A percentile compares a stretch with the other conserved stretches of the same genome.
Evolutionary conservation across 2,113 vertebrate species (phyloP).

Genomic region (Myiopsitta monachus): DNA sequence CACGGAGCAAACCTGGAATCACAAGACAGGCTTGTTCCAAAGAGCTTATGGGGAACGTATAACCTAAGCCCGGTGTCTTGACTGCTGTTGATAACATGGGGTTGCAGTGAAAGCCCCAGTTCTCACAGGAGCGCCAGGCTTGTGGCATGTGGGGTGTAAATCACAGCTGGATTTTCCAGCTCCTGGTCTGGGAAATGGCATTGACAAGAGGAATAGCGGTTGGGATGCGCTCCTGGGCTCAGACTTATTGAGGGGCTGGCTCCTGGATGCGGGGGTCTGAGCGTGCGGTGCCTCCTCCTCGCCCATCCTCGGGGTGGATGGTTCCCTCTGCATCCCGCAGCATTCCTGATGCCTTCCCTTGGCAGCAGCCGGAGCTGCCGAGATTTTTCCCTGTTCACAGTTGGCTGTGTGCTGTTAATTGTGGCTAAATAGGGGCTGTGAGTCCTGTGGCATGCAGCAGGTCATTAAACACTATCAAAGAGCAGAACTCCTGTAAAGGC

Average conservation of each 20-base stretch:
- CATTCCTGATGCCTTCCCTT: neutral
- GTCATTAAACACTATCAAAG: slow-evolving; percentile 59
- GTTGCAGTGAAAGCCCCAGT: neutral
- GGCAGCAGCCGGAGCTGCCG: neutral
- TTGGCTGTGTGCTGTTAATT: slow-evolving; percentile 30
- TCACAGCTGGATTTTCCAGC: neutral
- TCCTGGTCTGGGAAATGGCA: neutral
- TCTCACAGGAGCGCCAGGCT: fast-evolving
- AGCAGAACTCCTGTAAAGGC: slow-evolving; percentile 3
- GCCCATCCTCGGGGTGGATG: neutral
- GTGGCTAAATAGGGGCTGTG: slow-evolving; percentile 24
- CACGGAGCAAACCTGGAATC: neutral
- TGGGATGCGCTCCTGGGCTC: neutral
- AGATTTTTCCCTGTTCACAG: neutral
- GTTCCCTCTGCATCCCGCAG: neutral
- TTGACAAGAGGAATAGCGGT: fast-evolving
- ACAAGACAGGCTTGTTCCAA: neutral
- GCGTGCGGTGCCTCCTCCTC: neutral
- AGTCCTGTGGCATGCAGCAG: slow-evolving; percentile 23
- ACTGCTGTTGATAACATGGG: fast-evolving
- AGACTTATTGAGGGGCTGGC: neutral
- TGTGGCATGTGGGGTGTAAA: neutral
- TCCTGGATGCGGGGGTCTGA: neutral
- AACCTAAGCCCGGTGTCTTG: fast-evolving
- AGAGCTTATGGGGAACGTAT: fast-evolving